Conservation (phyloP, 2,888 invertebrate genomes). For the Onthophagus sagittarius region DNA sequence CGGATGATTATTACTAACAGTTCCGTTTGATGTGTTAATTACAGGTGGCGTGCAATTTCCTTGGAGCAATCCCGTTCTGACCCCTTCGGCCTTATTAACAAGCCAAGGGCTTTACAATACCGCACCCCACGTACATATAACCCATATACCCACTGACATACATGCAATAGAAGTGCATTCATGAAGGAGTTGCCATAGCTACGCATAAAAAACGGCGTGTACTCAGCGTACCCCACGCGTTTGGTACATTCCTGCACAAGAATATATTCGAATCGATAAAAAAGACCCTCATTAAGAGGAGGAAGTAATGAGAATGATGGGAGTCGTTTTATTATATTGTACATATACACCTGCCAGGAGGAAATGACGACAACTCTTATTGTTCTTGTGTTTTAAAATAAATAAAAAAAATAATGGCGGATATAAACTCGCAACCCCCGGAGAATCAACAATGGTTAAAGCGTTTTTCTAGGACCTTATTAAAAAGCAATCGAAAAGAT, state of each 20-base stretch:
- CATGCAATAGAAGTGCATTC: constrained; percentile 31
- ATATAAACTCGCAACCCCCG: background rate
- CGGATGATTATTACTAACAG: background rate
- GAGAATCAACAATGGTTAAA: background rate
- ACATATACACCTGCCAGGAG: background rate
- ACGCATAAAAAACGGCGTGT: background rate
- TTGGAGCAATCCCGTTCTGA: background rate
- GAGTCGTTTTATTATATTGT: background rate
- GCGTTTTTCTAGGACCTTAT: background rate
- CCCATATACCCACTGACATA: constrained; percentile 46
- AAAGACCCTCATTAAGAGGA: background rate
- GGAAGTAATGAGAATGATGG: background rate
- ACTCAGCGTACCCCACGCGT: background rate
- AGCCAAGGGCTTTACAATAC: background rate
- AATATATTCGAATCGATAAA: background rate
- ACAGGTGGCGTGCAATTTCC: background rate
- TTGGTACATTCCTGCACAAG: background rate
- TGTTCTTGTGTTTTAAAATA: background rate
- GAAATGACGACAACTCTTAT: background rate
- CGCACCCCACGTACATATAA: constrained; percentile 25
- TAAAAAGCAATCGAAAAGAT: background rate
- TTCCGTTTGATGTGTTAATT: background rate
- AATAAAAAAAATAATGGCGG: background rate
- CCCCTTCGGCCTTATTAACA: background rate
- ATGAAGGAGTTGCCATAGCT: background rate